These are phyloP conservation scores for Charanyca ferruginea DNA, from an alignment of 2,888 invertebrate genomes.

Conservation along the genomic window DNA sequence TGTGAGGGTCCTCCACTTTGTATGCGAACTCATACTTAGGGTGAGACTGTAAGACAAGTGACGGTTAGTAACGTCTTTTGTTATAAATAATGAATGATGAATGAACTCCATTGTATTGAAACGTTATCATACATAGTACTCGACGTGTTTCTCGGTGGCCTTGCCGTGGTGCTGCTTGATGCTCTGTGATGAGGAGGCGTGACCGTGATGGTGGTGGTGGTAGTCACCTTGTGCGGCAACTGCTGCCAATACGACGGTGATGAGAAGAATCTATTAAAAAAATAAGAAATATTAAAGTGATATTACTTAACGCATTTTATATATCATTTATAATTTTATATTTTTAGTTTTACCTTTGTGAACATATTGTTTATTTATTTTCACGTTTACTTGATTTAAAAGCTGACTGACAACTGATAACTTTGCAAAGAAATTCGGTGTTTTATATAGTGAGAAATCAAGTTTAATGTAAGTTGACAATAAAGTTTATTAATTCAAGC, in stretches of 20 bases:
- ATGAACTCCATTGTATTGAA: too few species aligned
- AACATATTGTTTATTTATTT: constrained; percentile 26
- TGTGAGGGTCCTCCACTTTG: constrained; percentile 84
- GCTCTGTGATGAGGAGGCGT: constrained; percentile 73
- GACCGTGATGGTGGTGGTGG: constrained; percentile 46
- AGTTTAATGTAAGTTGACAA: constrained; percentile 20
- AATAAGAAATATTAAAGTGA: background rate
- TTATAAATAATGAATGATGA: too few species aligned
- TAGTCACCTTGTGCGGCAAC: constrained; percentile 13
- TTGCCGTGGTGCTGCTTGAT: constrained; percentile 71
- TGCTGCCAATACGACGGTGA: constrained; percentile 15
- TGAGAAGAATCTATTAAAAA: constrained; percentile 20
- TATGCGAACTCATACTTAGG: constrained; percentile 85
- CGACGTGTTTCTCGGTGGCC: constrained; percentile 57
- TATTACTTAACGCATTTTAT: background rate
- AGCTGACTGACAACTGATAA: constrained; percentile 26
- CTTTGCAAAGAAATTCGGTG: background rate
- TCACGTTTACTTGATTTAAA: constrained; percentile 19
- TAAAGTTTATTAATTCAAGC: background rate
- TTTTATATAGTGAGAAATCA: constrained; percentile 40
- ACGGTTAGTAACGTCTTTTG: background rate
- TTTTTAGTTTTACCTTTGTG: constrained; percentile 28
- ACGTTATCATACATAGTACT: constrained; percentile 36
- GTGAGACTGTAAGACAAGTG: constrained; percentile 62
- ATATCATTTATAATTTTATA: background rate